These are phyloP conservation scores for Pseudopleuronectes americanus DNA, from an alignment of 2,797 vertebrate genomes.

Conservation along the genomic window DNA sequence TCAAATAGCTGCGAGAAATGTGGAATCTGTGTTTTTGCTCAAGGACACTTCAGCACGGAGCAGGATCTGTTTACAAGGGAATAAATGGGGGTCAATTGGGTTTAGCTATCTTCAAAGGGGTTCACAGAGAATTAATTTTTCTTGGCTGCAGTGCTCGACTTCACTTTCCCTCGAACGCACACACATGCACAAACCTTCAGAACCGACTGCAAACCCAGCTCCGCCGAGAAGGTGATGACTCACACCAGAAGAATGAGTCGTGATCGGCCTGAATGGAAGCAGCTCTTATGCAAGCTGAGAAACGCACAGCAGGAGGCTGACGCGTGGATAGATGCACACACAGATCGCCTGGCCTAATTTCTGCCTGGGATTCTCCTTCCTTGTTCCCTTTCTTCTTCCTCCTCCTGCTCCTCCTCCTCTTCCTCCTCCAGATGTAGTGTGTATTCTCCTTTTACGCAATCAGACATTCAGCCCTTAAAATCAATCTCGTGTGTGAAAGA, in stretches of 20 bases:
- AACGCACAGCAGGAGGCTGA: constrained; percentile 15
- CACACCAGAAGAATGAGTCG: constrained; percentile 66
- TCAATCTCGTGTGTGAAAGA: constrained; percentile 35
- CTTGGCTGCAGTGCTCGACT: constrained; percentile 18
- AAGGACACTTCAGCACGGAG: constrained; percentile 18
- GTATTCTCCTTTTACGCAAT: constrained; percentile 53
- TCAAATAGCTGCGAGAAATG: neutral
- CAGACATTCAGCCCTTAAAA: constrained; percentile 41
- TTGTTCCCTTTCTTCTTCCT: neutral
- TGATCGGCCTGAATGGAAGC: constrained; percentile 65
- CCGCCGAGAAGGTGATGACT: constrained; percentile 63
- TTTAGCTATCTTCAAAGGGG: neutral
- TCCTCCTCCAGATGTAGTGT: neutral
- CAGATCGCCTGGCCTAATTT: constrained; percentile 11
- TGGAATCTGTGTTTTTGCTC: constrained; percentile 6
- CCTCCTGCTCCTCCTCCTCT: neutral
- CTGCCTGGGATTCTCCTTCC: constrained; percentile 32
- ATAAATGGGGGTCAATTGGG: constrained; percentile 17
- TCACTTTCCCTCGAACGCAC: constrained; percentile 14
- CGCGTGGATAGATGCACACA: constrained; percentile 6
- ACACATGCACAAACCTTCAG: constrained; percentile 20
- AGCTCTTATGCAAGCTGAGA: constrained; percentile 56
- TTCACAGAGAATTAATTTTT: constrained; percentile 32
- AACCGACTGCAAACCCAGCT: constrained; percentile 38
- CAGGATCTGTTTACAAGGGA: constrained; percentile 23